Evolutionary conservation across 2,888 invertebrate species (phyloP).

Genomic region (Cephus sareptanus): DNA sequence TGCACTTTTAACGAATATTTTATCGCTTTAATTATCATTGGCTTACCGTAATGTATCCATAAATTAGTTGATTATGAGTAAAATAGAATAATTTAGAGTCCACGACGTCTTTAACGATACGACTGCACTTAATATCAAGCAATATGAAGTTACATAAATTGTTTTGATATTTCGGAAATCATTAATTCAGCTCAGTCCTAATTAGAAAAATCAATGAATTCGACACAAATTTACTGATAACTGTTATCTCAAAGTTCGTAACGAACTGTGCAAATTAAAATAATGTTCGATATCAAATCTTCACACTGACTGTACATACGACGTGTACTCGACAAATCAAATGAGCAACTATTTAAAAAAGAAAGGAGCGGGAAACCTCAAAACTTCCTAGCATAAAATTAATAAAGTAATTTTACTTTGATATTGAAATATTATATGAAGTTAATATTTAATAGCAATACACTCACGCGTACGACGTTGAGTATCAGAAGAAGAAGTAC

Average conservation of each 20-base stretch:
- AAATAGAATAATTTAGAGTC: neutral
- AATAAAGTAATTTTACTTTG: too few relatives aligned
- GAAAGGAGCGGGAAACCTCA: too few relatives aligned
- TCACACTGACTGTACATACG: neutral
- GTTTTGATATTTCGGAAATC: too few relatives aligned
- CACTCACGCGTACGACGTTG: neutral
- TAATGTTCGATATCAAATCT: neutral
- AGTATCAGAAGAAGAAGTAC: neutral
- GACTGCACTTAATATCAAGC: neutral
- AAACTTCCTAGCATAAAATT: too few relatives aligned
- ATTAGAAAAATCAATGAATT: neutral
- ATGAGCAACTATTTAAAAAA: neutral
- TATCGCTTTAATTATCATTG: neutral
- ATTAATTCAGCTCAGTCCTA: neutral
- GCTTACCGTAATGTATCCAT: neutral
- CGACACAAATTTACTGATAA: neutral
- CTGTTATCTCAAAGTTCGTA: too few relatives aligned
- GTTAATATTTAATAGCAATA: neutral
- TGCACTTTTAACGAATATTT: neutral
- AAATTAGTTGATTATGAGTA: neutral
- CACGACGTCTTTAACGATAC: neutral
- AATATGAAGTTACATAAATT: neutral
- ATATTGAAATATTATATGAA: too few relatives aligned
- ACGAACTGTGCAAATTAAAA: too few relatives aligned
- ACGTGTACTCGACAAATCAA: neutral